Conservation (phyloP, 2,113 vertebrate species). For the Junco hyemalis region DNA sequence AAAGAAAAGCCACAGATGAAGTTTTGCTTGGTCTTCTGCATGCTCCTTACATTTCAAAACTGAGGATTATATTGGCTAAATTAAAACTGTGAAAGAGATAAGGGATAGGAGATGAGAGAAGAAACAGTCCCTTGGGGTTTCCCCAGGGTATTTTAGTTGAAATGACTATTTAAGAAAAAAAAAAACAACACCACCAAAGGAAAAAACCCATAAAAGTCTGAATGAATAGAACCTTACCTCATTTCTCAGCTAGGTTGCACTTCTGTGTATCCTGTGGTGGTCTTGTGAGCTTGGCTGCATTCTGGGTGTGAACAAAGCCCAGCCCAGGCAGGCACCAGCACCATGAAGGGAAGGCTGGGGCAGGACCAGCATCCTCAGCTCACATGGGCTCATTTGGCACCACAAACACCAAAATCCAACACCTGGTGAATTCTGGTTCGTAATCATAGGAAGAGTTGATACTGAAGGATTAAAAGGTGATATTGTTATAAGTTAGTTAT, state of each 20-base stretch:
- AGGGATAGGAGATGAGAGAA: neutral
- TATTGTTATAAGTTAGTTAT: neutral
- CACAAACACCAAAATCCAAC: neutral
- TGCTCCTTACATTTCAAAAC: neutral
- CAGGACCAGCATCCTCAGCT: fast-evolving
- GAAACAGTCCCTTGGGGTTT: neutral
- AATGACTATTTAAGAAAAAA: neutral
- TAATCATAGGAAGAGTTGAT: neutral
- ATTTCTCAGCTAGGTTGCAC: neutral
- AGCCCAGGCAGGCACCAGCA: neutral
- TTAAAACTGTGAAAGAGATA: neutral
- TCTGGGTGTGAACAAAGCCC: neutral
- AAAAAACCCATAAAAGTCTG: neutral
- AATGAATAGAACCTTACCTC: neutral
- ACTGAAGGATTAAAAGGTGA: neutral
- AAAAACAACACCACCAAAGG: neutral
- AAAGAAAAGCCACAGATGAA: neutral
- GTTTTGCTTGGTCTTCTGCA: neutral
- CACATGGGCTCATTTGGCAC: fast-evolving
- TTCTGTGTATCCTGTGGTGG: neutral
- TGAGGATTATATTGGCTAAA: neutral
- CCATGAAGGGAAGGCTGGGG: fast-evolving
- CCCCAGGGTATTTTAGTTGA: neutral
- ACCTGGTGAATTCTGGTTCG: neutral
- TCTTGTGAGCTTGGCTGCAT: neutral